Conservation (phyloP, 2,113 vertebrate species). For the Trogon surrucura region DNA sequence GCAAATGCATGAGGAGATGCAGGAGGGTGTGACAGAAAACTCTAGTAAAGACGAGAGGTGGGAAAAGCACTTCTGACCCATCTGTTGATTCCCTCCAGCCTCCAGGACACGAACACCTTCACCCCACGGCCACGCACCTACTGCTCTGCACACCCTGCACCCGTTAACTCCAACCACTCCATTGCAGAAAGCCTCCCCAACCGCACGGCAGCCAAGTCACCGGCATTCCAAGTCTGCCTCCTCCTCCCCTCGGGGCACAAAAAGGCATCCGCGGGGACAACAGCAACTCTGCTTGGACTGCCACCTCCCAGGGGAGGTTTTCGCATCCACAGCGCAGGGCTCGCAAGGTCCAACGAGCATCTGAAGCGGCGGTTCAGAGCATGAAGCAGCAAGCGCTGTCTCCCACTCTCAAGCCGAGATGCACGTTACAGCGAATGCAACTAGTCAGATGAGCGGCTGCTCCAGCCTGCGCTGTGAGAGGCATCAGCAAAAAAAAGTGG, state of each 20-base stretch:
- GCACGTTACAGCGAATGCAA: neutral
- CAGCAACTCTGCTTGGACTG: neutral
- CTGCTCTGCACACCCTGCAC: neutral
- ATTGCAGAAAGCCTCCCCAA: neutral
- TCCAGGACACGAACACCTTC: neutral
- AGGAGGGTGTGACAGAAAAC: neutral
- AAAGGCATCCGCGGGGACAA: fast-evolving
- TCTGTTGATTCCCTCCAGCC: neutral
- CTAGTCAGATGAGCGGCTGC: neutral
- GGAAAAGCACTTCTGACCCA: neutral
- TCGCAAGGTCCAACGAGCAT: fast-evolving
- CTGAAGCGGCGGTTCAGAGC: no score
- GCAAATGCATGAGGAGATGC: neutral
- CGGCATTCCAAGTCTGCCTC: neutral
- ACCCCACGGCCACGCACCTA: fast-evolving
- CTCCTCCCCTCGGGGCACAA: neutral
- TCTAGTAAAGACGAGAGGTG: neutral
- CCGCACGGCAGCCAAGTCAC: neutral
- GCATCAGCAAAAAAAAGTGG: neutral
- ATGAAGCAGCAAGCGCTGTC: neutral
- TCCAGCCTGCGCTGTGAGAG: neutral
- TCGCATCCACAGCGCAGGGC: neutral
- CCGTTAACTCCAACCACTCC: fast-evolving
- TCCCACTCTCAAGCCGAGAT: neutral
- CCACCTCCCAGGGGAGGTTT: neutral